Evolutionary conservation across 2,113 vertebrate genomes (phyloP), one percentile per base, ranked within the genome.

Genomic region (Neogale vison): DNA sequence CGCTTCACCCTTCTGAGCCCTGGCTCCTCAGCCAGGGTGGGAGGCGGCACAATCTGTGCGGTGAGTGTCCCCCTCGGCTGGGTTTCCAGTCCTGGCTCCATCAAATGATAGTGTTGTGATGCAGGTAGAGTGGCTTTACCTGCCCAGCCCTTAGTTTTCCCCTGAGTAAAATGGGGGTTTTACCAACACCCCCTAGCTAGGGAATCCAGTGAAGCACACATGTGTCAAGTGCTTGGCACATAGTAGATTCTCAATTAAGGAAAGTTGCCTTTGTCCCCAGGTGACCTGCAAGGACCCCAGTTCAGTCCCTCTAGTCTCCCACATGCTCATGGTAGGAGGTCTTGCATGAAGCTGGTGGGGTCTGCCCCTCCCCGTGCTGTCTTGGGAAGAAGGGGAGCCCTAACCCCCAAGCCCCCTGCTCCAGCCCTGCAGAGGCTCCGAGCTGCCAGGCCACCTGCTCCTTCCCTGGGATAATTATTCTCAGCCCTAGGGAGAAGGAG

Each of bases 51-150:
- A 74, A 47, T 17, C 89, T n/a, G 1, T 17, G 6, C 15, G 36
- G 26, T 0, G 55, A 72, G 7, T 10, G 31, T 15, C 15, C 13
- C 12, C 34, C 42, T 42, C 1, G 0, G 74, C n/a, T 0, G 2
- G 21, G 6, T 36, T 65, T 63, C 24, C 34, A 83, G 83, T 71
- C 52, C 77, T 0, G 1, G 36, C 39, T 67, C 55, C 36, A 29
- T 21, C 57, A 34, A 39, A 59, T 7, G 57, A 4, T 47, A 63
- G 15, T 29, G 20, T 12, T 0, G 45, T 13, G 34, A n/a, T 57
- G 24, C 45, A 34, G 23, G n/a, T 18, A 18, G 29, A 69, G 72
- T 7, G 79, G 72, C 13, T 52, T 82, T 13, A 29, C 21, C 47
- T 63, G 10, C 20, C 29, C 4, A 71, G 81, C 11, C 47, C 23